Evolutionary conservation across 2,888 invertebrate species (phyloP), one percentile per base, ranked within the genome.

Genomic region (Hemicrepidius hirtus): DNA sequence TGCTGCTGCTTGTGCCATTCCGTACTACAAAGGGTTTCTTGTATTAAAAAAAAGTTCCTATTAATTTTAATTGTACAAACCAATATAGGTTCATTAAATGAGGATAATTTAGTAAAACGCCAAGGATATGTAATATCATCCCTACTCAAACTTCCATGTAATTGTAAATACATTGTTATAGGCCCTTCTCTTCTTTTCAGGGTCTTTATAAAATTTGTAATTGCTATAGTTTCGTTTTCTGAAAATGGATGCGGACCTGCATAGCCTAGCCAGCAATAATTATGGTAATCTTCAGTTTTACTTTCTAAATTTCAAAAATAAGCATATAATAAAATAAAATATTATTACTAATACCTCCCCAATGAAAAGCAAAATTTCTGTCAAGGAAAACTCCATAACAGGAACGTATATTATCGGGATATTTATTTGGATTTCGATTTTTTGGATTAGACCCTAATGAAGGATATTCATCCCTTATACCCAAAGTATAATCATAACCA

Each of bases 401-500:
- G 24, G 0, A 0, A 9, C 9, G 3, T 18, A 21, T 37, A 3
- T 57, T 57, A 13, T 53, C 6, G 16, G 20, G 13, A 0, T 1
- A 7, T 21, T 0, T 16, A 0, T 12, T n/a, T 12, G 10, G 32
- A 18, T 7, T 16, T 10, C 64, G 18, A 49, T 64, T 64, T 53
- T 32, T 64, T 9, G 21, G 21, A 12, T 5, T 37, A 9, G 1
- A 5, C 1, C 21, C 35, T 49, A 12, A 0, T 9, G 9, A 0
- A 0, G 3, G 0, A 5, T n/a, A 10, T 0, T 2, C n/a, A 10
- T 64, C 40, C 37, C 64, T 49, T 13, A 50, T 37, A 0, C 10
- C 7, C 37, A 92, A 92, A 0, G 92, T 90, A 80, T 91, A 92
- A 1, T 82, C 89, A 81, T 92, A 94, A 13, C 94, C 94, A 86